phyloP scores from a whole-genome alignment of 1,140 invertebrate species.

The Chelonus insularis region DNA sequence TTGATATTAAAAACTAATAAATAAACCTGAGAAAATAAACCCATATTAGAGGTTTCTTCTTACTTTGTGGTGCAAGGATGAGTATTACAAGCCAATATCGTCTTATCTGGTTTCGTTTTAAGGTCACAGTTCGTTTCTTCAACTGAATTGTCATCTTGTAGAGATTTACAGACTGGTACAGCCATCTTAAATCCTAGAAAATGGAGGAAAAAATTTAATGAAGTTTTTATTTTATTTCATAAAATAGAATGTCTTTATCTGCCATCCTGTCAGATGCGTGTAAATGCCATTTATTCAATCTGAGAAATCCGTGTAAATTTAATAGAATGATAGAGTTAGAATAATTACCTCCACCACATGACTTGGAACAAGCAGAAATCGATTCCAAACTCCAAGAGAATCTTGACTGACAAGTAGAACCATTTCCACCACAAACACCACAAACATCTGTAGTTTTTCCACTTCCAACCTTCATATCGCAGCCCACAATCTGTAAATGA shows the following conservation, averaged over 20 bases:
- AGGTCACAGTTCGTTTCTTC: conserved; percentile 79
- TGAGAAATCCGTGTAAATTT: too few relatives aligned
- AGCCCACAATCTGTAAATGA: conserved; percentile 79
- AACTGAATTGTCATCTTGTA: conserved; percentile 72
- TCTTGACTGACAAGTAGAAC: conserved; percentile 75
- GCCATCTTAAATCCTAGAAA: conserved; percentile 81
- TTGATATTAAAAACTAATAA: too few relatives aligned
- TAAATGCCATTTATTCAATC: too few relatives aligned
- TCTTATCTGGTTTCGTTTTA: conserved; percentile 72
- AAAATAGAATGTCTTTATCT: too few relatives aligned
- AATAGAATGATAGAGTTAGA: too few relatives aligned
- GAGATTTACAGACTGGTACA: conserved; percentile 73
- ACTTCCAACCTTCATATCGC: conserved; percentile 85
- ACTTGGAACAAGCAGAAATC: conserved; percentile 80
- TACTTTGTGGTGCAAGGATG: conserved; percentile 87
- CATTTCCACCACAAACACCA: conserved; percentile 88
- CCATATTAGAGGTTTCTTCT: conserved; percentile 47
- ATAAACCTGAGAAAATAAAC: neutral
- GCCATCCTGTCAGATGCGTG: too few relatives aligned
- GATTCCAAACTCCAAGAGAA: conserved; percentile 85
- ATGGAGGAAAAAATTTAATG: conserved; percentile 27
- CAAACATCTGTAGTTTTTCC: conserved; percentile 82
- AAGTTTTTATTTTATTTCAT: conserved; percentile 6
- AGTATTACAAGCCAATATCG: conserved; percentile 79
- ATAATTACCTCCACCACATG: conserved; percentile 91